Percentiles rank a stretch among this genome's conserved stretches.
Conservation (phyloP, 2,113 vertebrate species). For the Cottus gobio region DNA sequence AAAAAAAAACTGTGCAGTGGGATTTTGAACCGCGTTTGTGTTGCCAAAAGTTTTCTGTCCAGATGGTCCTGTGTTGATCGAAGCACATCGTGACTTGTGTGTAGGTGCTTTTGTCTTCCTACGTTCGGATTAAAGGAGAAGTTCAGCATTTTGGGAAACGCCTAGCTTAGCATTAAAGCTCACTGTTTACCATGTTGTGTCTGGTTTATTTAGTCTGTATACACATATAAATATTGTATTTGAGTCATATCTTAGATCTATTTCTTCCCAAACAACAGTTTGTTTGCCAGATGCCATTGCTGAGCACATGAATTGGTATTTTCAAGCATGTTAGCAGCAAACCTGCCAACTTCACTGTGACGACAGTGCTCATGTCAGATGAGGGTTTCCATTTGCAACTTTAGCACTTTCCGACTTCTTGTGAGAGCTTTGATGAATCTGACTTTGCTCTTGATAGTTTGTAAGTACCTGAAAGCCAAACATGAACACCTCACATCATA, state of each 20-base stretch:
- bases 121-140: not conserved
- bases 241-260: not conserved
- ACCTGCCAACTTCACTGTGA: not conserved
- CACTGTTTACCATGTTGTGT: not conserved
- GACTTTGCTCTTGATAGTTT: not conserved
- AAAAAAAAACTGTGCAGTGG: not conserved
- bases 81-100: not conserved
- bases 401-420: not conserved
- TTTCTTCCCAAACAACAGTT: not conserved
- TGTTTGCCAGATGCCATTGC: not conserved
- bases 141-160: not conserved
- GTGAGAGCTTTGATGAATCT: not conserved
- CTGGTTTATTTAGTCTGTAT: not conserved
- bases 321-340: not conserved
- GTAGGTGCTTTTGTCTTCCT: not conserved
- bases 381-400: not conserved
- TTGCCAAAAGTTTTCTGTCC: slow-evolving; percentile 4
- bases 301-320: not conserved
- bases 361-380: not conserved
- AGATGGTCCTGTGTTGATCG: not conserved
- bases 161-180: not conserved
- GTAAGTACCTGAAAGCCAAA: not conserved
- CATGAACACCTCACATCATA: not conserved
- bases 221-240: not conserved
- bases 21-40: not conserved